These are phyloP conservation scores for Sphaerophoria rueppellii DNA, from an alignment of 2,888 invertebrate species.

Conservation along the genomic window DNA sequence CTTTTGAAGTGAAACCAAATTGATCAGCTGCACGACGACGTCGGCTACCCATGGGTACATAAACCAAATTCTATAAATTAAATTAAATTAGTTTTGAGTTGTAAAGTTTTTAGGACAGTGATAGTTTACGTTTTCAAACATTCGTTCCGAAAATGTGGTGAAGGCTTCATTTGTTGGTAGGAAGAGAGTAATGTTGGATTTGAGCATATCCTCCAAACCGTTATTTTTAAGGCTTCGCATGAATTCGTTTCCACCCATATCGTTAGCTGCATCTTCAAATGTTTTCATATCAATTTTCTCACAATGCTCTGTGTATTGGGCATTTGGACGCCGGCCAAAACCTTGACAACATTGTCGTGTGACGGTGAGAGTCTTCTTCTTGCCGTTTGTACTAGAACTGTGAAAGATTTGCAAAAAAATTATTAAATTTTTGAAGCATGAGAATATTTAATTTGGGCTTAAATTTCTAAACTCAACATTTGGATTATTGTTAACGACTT, in stretches of 20 bases:
- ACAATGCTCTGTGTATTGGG: constrained; percentile 82
- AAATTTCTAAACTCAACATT: no score
- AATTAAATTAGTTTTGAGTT: background rate
- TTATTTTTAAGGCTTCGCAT: constrained; percentile 83
- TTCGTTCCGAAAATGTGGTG: constrained; percentile 83
- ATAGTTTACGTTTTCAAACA: constrained; percentile 83
- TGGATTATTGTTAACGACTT: no score
- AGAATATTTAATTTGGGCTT: no score
- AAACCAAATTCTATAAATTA: constrained; percentile 82
- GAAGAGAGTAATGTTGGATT: constrained; percentile 85
- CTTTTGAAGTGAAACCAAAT: constrained; percentile 80
- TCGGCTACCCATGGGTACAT: constrained; percentile 75
- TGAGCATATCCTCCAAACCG: constrained; percentile 83
- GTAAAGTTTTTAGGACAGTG: background rate
- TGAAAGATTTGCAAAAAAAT: background rate
- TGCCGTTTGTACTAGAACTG: constrained; percentile 84
- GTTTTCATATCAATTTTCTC: constrained; percentile 84
- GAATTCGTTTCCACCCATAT: constrained; percentile 85
- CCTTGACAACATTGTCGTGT: constrained; percentile 88
- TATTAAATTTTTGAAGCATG: background rate
- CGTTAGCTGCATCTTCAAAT: constrained; percentile 84
- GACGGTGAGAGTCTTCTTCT: constrained; percentile 85
- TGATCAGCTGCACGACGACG: constrained; percentile 73
- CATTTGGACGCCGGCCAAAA: constrained; percentile 82
- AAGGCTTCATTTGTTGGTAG: constrained; percentile 86